Evolutionary conservation across 2,797 vertebrate genomes (phyloP).

Genomic region (Oreortyx pictus): DNA sequence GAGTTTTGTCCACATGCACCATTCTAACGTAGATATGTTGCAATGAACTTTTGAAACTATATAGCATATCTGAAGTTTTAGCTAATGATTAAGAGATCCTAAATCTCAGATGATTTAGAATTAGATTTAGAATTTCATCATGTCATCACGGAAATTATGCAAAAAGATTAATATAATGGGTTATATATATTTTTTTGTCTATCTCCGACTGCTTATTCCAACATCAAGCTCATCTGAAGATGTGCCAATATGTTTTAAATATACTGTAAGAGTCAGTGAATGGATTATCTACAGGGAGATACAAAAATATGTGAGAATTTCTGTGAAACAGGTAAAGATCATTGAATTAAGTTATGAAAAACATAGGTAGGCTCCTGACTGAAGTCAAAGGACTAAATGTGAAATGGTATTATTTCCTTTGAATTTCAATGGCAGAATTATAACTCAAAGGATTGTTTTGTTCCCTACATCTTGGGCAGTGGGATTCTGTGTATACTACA

Average conservation of each 20-base stretch:
- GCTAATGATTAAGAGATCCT: background rate
- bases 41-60: slow-evolving; percentile 3
- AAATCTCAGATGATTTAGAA: background rate
- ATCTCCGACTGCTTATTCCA: background rate
- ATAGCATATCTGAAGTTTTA: background rate
- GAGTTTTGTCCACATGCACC: background rate
- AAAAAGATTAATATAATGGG: background rate
- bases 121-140: background rate
- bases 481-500: background rate
- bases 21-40: background rate
- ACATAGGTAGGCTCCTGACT: background rate
- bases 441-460: background rate
- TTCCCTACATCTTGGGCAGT: background rate
- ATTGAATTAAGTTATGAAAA: background rate
- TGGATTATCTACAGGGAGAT: background rate
- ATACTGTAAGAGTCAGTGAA: background rate
- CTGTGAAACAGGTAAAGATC: background rate
- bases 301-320: background rate
- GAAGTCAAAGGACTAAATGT: background rate
- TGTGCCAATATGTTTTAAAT: background rate
- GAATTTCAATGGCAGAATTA: background rate
- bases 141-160: background rate
- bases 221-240: background rate
- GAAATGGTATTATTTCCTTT: background rate
- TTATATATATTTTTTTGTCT: background rate